Base-by-base conservation (phyloP, 2,888 invertebrate genomes). In the Prionchulus punctatus region DNA sequence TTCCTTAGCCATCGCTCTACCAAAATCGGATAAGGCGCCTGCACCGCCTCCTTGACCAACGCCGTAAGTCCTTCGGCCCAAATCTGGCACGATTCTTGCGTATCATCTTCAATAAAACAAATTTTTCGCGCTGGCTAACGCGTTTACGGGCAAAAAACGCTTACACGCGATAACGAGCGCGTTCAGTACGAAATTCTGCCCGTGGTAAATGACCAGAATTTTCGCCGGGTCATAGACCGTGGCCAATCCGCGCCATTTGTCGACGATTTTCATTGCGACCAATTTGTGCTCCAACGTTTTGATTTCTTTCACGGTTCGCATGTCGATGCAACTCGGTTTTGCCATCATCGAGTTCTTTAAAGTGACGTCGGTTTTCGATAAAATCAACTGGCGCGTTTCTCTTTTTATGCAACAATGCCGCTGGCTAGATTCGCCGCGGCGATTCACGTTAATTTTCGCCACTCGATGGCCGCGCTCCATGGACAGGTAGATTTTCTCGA, bases 1-100 rank as follows among this genome's bases (percentile, higher is more conserved):
- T 69, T 69, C 27, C 63, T 59, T 27, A 70, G 58, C 61, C 65
- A 69, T 26, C 67, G 55, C 49, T 67, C 65, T 43, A 68, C 61
- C 18, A 63, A 43, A 42, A 63, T 36, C 1, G 65, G 63, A 60
- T 66, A 65, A 2, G 62, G 60, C n/a, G 54, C 53, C 15, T 23
- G 3, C 1, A 43, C 12, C 1, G 42, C 43, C 15, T 66, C 66
- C 12, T 42, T 15, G 7, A 58, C 49, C 15, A 59, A 31, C 26
- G 30, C 30, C 15, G 51, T 53, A 25, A 59, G 27, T 1, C 60
- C 60, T 15, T 57, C 31, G 2, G 47, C 12, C 59, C 59, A 60
- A 42, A 51, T 18, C 27, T 43, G 42, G 21, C 53, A 57, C 7
- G 53, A 21, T n/a, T 57, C 59, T 3, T 53, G 30, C 1, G 43